Evolutionary conservation across 2,797 vertebrate genomes (phyloP).

Genomic region (Hydrophis major): DNA sequence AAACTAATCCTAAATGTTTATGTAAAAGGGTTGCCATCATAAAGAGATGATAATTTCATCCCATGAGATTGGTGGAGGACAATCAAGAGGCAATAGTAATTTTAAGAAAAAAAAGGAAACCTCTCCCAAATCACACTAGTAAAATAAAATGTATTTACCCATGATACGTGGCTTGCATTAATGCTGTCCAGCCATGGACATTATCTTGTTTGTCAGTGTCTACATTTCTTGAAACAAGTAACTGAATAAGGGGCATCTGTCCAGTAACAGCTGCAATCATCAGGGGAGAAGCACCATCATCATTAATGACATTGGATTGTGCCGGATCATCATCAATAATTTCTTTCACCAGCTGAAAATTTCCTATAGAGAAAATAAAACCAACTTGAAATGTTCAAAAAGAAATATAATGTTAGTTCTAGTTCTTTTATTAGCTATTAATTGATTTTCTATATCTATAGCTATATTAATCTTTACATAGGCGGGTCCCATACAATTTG

Average conservation of each 20-base stretch:
- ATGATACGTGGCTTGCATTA: conserved; percentile 98
- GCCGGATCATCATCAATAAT: conserved; percentile 88
- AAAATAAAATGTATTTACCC: conserved; percentile 73
- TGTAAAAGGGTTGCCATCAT: neutral
- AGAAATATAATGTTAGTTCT: neutral
- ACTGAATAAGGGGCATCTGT: conserved; percentile 88
- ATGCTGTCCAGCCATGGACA: conserved; percentile 93
- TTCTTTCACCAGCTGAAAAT: conserved; percentile 90
- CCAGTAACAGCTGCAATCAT: conserved; percentile 96
- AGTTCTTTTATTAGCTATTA: neutral
- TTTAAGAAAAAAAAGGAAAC: neutral
- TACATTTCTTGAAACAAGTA: conserved; percentile 90
- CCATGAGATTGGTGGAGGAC: too few species aligned
- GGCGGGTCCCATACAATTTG: neutral
- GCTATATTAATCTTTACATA: neutral
- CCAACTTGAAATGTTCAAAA: neutral
- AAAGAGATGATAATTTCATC: neutral
- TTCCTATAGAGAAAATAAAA: conserved; percentile 73
- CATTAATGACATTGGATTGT: conserved; percentile 90
- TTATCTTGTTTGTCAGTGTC: conserved; percentile 91
- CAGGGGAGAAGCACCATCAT: conserved; percentile 90
- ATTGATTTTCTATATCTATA: neutral
- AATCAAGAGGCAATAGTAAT: neutral
- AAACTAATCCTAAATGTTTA: neutral
- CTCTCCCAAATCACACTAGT: conserved; percentile 2